Base-by-base conservation (phyloP, 2,797 vertebrate species). In the Lepus oiostolus region DNA sequence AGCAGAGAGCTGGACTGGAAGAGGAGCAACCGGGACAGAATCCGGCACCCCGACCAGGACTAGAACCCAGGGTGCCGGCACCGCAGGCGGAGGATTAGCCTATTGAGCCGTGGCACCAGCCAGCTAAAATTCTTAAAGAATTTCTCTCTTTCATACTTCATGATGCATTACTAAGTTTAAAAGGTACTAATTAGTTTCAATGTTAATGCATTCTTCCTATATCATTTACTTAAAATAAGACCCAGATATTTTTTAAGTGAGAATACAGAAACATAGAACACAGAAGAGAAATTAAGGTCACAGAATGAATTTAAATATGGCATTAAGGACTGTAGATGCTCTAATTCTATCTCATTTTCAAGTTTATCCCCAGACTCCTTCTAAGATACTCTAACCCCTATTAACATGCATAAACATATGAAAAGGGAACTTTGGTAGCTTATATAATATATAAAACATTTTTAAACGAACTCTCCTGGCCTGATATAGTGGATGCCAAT, bases 141-240 rank as follows among this genome's bases (percentile, higher is more conserved):
- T 94, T 80, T 2, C 11, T 81, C 32, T 89, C 38, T 92, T 92
- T 28, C 68, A 89, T 94, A 85, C 86, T 77, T 93, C 35, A 89
- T 91, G 14, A 85, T 71, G 32, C 84, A 62, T 86, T 83, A 91
- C 24, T 95, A 93, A 94, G 13, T 95, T 90, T 79, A 83, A 93
- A 92, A 96, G 38, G 52, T 93, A 92, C n/a, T 81, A 89, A 84
- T 88, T 93, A 95, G 86, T 54, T 63, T 91, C 30, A 85, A 63
- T 54, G 7, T 68, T 89, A 86, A 38, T 65, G 3, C n/a, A 93
- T 50, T 32, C 94, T 91, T 96, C 42, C 58, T 75, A 32, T 77
- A 92, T 38, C 68, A 28, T 52, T 90, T 92, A 5, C 72, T 93
- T 89, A 94, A 93, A 95, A 82, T 79, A 91, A 95, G 75, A 95